Conservation (phyloP, 2,113 vertebrate species). For the Crypturellus undulatus region DNA sequence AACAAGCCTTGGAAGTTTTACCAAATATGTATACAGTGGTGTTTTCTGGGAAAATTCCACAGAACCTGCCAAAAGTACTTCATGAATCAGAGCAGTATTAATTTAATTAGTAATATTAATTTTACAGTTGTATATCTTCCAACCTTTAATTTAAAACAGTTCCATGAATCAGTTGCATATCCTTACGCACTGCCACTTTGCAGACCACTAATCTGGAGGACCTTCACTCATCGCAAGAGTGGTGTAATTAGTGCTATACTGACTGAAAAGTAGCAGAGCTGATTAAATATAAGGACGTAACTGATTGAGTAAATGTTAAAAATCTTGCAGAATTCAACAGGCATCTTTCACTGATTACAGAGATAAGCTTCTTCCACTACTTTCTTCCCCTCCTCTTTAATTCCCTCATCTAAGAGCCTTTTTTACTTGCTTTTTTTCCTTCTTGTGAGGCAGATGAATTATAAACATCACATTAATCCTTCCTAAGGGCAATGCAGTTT, state of each 20-base stretch:
- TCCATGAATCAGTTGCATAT: background rate
- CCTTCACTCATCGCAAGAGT: background rate
- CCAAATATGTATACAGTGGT: background rate
- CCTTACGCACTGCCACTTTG: background rate
- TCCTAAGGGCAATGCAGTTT: background rate
- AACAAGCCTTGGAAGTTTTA: background rate
- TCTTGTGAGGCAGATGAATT: slow-evolving; percentile 9
- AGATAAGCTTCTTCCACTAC: background rate
- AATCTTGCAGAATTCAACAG: background rate
- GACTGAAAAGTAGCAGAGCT: background rate
- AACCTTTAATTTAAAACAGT: background rate
- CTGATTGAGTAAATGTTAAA: background rate
- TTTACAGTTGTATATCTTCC: background rate
- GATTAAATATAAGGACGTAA: background rate
- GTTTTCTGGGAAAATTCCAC: background rate
- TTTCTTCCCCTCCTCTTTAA: background rate
- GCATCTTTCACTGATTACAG: slow-evolving; percentile 7
- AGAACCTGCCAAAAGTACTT: background rate
- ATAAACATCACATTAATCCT: background rate
- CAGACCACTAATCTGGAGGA: background rate
- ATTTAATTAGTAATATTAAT: background rate
- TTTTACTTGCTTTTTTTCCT: background rate
- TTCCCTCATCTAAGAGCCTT: background rate
- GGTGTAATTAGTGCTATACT: background rate
- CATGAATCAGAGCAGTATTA: background rate